Evolutionary conservation across 2,113 vertebrate genomes (phyloP).

Genomic region (Microcebus ravelobensis): DNA sequence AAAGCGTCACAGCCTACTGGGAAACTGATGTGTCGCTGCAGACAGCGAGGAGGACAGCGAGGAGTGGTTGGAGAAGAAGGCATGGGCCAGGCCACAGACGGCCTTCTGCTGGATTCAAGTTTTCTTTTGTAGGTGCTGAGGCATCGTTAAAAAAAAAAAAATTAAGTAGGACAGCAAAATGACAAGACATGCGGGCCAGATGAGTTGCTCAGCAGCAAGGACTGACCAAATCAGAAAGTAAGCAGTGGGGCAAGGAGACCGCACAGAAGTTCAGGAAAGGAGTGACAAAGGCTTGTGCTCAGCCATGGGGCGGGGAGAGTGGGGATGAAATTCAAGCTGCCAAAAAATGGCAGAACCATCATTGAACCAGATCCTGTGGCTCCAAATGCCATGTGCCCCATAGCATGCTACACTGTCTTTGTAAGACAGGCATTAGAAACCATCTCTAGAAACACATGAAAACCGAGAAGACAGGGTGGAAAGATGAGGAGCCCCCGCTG

Average conservation of each 20-base stretch:
- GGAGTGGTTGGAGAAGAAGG: background rate
- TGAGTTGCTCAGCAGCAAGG: background rate
- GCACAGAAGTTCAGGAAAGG: background rate
- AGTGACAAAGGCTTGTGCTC: background rate
- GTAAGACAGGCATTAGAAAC: background rate
- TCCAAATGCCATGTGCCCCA: background rate
- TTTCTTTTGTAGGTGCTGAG: background rate
- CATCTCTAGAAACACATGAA: background rate
- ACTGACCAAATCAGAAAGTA: background rate
- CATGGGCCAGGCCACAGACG: background rate
- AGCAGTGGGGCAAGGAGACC: background rate
- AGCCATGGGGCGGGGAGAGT: too few species aligned
- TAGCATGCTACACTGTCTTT: background rate
- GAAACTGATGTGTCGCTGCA: background rate
- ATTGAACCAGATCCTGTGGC: background rate
- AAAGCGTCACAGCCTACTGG: too few species aligned
- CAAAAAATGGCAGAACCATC: background rate
- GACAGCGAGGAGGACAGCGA: background rate
- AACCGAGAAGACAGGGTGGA: too few species aligned
- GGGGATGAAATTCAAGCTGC: background rate
- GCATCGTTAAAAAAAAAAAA: background rate
- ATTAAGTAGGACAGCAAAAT: background rate
- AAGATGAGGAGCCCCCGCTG: background rate
- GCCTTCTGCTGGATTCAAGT: background rate
- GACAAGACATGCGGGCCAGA: background rate